Evolutionary conservation across 2,797 vertebrate genomes (phyloP).

Genomic region (Tokudaia muenninki): DNA sequence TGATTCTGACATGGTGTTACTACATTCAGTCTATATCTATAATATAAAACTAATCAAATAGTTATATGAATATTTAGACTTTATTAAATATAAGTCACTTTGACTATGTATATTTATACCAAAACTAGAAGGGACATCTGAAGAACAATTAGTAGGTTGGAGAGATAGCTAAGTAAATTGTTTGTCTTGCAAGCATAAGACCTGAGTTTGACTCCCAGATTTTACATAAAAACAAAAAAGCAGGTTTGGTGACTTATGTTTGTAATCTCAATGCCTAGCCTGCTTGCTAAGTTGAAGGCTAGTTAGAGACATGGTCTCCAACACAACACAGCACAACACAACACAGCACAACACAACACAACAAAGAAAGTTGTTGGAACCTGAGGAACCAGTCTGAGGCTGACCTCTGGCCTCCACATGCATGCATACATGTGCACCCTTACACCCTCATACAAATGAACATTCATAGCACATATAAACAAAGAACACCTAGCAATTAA

Average conservation of each 20-base stretch:
- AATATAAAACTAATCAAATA: background rate
- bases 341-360: background rate
- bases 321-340: background rate
- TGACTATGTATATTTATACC: background rate
- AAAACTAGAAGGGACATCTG: background rate
- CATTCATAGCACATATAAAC: background rate
- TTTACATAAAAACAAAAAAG: background rate
- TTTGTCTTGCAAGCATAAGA: background rate
- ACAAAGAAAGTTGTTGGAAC: background rate
- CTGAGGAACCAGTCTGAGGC: background rate
- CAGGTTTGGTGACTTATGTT: background rate
- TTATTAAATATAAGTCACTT: constrained; percentile 19
- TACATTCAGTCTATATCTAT: background rate
- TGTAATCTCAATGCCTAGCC: background rate
- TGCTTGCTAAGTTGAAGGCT: background rate
- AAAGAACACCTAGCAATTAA: background rate
- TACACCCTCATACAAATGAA: background rate
- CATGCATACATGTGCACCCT: background rate
- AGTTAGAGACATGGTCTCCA: background rate
- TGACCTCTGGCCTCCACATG: background rate
- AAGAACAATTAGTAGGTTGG: background rate
- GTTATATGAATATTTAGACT: background rate
- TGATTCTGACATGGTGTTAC: background rate
- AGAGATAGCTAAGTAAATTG: background rate
- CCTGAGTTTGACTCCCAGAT: background rate